phyloP scores from a whole-genome alignment of 1,140 invertebrate genomes.

The Spodoptera litura region DNA sequence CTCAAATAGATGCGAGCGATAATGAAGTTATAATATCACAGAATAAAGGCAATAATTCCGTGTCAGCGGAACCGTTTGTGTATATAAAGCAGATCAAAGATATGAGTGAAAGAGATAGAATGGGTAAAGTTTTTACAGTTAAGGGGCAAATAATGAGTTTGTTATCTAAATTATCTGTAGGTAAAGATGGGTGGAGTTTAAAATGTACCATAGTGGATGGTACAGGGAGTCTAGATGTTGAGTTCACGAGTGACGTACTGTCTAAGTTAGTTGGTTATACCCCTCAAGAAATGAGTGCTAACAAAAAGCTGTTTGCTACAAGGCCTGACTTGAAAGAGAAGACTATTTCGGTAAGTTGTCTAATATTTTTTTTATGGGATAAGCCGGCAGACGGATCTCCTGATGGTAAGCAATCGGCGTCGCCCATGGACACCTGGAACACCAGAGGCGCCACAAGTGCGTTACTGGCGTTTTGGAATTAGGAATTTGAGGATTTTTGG shows the following conservation, averaged over 20 bases:
- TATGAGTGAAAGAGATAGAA: conserved; percentile 58
- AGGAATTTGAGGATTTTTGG: too few relatives aligned
- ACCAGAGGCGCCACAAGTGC: too few relatives aligned
- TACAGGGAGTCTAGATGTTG: conserved; percentile 73
- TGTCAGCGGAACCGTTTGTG: conserved; percentile 71
- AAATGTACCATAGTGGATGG: conserved; percentile 78
- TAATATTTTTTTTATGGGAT: too few relatives aligned
- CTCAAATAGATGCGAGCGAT: conserved; percentile 61
- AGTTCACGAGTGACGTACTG: conserved; percentile 76
- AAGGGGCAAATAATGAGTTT: conserved; percentile 79
- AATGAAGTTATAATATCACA: conserved; percentile 29
- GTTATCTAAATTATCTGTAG: conserved; percentile 72
- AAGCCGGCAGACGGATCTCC: too few relatives aligned
- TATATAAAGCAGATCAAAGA: conserved; percentile 82
- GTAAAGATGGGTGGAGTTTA: conserved; percentile 75
- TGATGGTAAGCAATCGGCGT: too few relatives aligned
- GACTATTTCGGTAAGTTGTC: conserved; percentile 64
- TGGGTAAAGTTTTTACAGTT: conserved; percentile 70
- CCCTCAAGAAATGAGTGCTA: conserved; percentile 71
- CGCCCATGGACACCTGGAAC: too few relatives aligned
- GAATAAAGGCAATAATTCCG: conserved; percentile 53
- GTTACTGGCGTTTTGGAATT: too few relatives aligned
- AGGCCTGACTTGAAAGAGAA: conserved; percentile 72
- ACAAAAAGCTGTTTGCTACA: conserved; percentile 69
- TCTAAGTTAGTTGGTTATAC: conserved; percentile 74